Percentiles rank a stretch among this genome's conserved stretches.
Conservation (phyloP, 2,888 invertebrate species). For the Macaria notata region DNA sequence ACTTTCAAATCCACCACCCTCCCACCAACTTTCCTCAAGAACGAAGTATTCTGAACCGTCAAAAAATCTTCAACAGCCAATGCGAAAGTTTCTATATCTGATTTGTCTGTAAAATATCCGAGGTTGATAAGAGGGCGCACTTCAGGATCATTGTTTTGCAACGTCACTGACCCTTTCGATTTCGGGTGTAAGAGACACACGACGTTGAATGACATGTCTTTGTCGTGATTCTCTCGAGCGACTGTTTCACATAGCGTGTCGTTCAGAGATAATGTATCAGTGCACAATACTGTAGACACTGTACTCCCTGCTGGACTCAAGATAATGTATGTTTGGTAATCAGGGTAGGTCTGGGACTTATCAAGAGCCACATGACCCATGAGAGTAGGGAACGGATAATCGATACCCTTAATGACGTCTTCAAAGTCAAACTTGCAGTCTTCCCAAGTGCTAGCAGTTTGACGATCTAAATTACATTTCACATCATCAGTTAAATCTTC, state of each 20-base stretch:
- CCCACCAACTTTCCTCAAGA: constrained; percentile 41
- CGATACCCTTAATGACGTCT: constrained; percentile 36
- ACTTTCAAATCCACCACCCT: constrained; percentile 37
- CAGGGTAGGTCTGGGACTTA: constrained; percentile 48
- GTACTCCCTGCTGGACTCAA: constrained; percentile 40
- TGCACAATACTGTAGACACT: constrained; percentile 41
- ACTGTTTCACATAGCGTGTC: constrained; percentile 42
- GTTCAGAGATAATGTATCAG: constrained; percentile 38
- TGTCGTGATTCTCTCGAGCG: constrained; percentile 32
- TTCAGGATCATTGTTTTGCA: constrained; percentile 44
- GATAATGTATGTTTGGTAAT: constrained; percentile 49
- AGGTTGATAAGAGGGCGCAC: constrained; percentile 44
- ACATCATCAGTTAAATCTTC: constrained; percentile 32
- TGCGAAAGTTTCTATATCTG: constrained; percentile 45
- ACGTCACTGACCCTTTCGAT: constrained; percentile 48
- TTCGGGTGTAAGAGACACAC: constrained; percentile 48
- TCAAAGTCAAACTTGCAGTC: not conserved
- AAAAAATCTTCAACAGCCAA: constrained; percentile 43
- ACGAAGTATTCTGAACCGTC: constrained; percentile 42
- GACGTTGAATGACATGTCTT: constrained; percentile 35
- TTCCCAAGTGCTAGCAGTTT: not conserved
- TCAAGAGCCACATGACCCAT: constrained; percentile 51
- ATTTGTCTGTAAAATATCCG: constrained; percentile 38
- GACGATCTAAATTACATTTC: constrained; percentile 28
- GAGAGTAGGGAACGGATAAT: constrained; percentile 45